A percentile compares a stretch with the other conserved stretches of the same genome.
These are phyloP conservation scores for Sicus ferrugineus DNA, from an alignment of 2,888 invertebrate species.

Conservation along the genomic window DNA sequence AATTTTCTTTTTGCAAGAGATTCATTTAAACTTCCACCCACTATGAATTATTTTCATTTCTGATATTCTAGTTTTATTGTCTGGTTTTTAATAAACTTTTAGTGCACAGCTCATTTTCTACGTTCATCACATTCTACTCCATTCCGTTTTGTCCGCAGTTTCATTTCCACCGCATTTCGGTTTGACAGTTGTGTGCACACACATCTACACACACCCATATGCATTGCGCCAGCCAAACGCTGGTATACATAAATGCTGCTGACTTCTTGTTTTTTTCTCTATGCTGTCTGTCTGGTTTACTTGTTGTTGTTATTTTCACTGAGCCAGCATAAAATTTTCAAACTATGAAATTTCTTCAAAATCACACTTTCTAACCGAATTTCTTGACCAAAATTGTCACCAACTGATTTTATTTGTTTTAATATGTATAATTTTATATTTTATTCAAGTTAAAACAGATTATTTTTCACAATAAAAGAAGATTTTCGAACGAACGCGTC, in stretches of 20 bases:
- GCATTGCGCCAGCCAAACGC: constrained; percentile 32
- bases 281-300: background rate
- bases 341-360: background rate
- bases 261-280: constrained; percentile 22
- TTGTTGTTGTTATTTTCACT: background rate
- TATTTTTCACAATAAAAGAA: background rate
- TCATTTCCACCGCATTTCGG: background rate
- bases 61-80: background rate
- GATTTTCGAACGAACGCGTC: constrained; percentile 37
- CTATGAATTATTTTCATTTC: background rate
- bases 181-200: constrained; percentile 26
- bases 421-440: background rate
- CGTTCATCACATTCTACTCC: constrained; percentile 9
- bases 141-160: background rate
- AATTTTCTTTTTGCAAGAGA: too few species aligned
- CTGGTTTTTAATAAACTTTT: too few species aligned
- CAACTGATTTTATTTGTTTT: background rate
- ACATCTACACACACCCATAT: constrained; percentile 26
- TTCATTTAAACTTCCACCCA: too few species aligned
- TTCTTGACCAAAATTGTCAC: background rate
- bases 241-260: constrained; percentile 31
- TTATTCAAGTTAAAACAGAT: background rate
- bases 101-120: too few species aligned
- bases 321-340: background rate
- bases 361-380: background rate